Percentiles rank a stretch among this genome's conserved stretches.
Evolutionary conservation across 2,113 vertebrate genomes (phyloP).

Genomic region (Dasyprocta punctata): DNA sequence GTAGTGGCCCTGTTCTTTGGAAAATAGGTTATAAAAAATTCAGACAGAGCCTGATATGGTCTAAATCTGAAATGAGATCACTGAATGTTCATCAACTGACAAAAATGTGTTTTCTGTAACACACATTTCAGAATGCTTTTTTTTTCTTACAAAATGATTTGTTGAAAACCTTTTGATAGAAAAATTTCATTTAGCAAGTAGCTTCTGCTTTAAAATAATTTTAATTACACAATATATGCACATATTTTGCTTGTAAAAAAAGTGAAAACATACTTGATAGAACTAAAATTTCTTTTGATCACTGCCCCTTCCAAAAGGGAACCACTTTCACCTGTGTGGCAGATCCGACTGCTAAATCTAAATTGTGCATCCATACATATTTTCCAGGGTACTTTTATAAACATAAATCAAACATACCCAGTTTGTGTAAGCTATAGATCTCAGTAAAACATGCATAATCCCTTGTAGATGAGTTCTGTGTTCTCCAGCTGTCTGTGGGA

Average conservation of each 20-base stretch:
- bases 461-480: constrained; percentile 6
- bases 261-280: background rate
- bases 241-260: background rate
- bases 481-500: background rate
- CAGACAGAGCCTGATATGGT: background rate
- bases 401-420: constrained; percentile 47
- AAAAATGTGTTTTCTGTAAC: constrained; percentile 40
- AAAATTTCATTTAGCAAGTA: background rate
- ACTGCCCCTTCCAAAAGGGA: background rate
- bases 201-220: background rate
- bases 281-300: background rate
- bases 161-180: background rate
- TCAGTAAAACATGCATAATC: constrained; percentile 26
- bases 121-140: background rate
- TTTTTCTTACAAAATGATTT: background rate
- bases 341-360: background rate
- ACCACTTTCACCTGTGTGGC: background rate
- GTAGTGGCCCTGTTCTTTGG: background rate
- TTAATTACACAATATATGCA: background rate
- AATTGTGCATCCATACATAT: rapidly evolving
- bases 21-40: background rate
- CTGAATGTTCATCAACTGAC: background rate
- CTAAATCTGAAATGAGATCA: constrained; percentile 1
- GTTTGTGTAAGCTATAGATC: background rate
- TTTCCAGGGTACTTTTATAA: background rate